Percentiles rank a stretch among this genome's conserved stretches.
phyloP scores from a whole-genome alignment of 2,113 vertebrate species.

The Marmota flaviventris region DNA sequence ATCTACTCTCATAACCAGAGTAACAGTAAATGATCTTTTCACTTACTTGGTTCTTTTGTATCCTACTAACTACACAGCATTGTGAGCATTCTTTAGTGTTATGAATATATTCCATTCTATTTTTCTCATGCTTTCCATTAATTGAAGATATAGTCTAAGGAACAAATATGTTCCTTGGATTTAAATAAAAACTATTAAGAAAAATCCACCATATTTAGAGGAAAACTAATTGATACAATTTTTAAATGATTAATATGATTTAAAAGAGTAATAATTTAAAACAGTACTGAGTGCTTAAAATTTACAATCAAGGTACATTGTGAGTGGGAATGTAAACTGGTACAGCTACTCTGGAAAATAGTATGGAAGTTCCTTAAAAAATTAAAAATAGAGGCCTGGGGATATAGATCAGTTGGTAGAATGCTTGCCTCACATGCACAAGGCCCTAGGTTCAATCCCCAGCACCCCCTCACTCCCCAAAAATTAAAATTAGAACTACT shows the following conservation, averaged over 20 bases:
- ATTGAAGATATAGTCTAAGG: background rate
- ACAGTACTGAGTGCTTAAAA: conserved; percentile 11
- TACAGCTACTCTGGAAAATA: background rate
- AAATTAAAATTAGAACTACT: background rate
- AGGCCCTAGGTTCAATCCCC: too few species aligned
- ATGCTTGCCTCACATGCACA: too few species aligned
- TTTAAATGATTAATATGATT: conserved; percentile 5
- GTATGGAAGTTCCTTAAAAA: background rate
- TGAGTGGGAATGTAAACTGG: background rate
- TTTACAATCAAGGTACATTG: background rate
- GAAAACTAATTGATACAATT: conserved; percentile 29
- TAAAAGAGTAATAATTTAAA: conserved; percentile 49
- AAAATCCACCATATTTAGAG: background rate
- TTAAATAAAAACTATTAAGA: conserved; percentile 18
- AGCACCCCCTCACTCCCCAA: too few species aligned
- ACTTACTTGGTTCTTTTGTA: background rate
- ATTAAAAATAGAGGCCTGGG: background rate
- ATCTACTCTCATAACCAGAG: background rate
- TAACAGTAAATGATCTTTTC: background rate
- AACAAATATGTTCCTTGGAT: background rate
- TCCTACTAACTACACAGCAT: background rate
- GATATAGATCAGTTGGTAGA: too few species aligned
- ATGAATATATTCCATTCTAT: conserved; percentile 1
- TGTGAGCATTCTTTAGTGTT: background rate
- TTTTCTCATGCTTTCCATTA: conserved; percentile 18